Evolutionary conservation across 2,888 invertebrate species (phyloP).

Genomic region (Pasiphila rectangulata): DNA sequence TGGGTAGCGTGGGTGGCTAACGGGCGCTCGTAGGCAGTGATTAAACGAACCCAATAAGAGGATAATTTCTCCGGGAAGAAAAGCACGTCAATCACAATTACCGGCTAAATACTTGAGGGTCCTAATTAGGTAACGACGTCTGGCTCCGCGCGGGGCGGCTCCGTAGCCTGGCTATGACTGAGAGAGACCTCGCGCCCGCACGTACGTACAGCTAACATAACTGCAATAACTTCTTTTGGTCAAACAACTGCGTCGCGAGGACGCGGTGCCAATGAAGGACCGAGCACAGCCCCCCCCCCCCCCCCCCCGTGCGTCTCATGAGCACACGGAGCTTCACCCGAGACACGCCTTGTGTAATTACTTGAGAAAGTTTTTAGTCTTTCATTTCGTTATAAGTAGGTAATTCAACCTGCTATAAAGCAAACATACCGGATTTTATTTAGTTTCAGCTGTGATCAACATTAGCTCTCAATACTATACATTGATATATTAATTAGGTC

Average conservation of each 20-base stretch:
- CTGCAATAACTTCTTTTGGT: no score
- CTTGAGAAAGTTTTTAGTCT: constrained; percentile 16
- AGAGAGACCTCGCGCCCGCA: no score
- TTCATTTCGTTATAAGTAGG: constrained; percentile 13
- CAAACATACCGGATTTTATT: background rate
- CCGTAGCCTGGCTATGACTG: no score
- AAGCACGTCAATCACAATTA: constrained; percentile 11
- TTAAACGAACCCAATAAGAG: constrained; percentile 4
- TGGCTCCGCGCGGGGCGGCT: background rate
- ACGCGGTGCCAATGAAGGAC: background rate
- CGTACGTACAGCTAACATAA: no score
- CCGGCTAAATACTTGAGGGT: constrained; percentile 6
- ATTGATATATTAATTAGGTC: background rate
- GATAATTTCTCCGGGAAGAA: background rate
- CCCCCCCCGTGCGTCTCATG: background rate
- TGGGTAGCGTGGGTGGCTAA: no score
- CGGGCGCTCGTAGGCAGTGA: background rate
- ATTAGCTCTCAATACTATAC: no score
- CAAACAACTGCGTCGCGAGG: background rate
- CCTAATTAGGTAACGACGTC: background rate
- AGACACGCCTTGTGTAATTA: constrained; percentile 11
- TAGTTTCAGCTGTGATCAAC: background rate
- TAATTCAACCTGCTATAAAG: constrained; percentile 1
- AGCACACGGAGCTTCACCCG: background rate
- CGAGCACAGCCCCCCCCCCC: background rate